Evolutionary conservation across 2,797 vertebrate species (phyloP), one percentile per base, ranked within the genome.

Genomic region (Pipistrellus nathusii): DNA sequence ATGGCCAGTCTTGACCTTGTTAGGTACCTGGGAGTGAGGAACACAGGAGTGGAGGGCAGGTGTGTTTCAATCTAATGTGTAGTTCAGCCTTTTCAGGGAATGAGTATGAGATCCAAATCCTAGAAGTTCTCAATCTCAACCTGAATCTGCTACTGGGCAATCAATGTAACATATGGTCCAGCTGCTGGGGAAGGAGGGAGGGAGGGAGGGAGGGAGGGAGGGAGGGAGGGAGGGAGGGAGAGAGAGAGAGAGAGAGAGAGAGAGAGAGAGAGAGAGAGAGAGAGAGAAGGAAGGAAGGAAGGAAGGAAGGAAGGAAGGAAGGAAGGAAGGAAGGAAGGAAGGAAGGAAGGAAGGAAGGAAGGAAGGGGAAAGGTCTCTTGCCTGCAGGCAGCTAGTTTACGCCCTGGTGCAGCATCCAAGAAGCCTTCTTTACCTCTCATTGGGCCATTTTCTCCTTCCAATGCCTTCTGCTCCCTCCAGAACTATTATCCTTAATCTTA

Each of bases 321-420:
- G 2, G 14, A 5, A n/a, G 44, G 51, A 44, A 80, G 23, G 10
- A 13, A 4, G 30, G 59, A 13, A 51, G 20, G 38, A 3, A 59
- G 2, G 15, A 4, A 32, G n/a, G 51, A n/a, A 84, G 15, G 8
- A 20, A 6, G 30, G 59, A 13, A 41, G 23, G n/a, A 4, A 68
- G 2, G 7, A 8, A 32, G 25, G 44, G 12, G 46, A 17, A 44
- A 87, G 23, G 5, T 64, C 38, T 18, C 48, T 76, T 68, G 76
- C 25, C 68, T 86, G 9, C 32, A 62, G 44, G 23, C 78, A 57
- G 17, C 10, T 59, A 20, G 25, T 5, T 62, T 66, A 51, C 44
- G 44, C 8, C 20, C 53, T 30, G 0, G 2, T 3, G 6, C 18
- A 30, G 21, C 27, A 14, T 2, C 10, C 8, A 1, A 6, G 15